A percentile compares a stretch with the other conserved stretches of the same genome.
Conservation (phyloP, 2,797 vertebrate genomes). For the Anas bahamensis region DNA sequence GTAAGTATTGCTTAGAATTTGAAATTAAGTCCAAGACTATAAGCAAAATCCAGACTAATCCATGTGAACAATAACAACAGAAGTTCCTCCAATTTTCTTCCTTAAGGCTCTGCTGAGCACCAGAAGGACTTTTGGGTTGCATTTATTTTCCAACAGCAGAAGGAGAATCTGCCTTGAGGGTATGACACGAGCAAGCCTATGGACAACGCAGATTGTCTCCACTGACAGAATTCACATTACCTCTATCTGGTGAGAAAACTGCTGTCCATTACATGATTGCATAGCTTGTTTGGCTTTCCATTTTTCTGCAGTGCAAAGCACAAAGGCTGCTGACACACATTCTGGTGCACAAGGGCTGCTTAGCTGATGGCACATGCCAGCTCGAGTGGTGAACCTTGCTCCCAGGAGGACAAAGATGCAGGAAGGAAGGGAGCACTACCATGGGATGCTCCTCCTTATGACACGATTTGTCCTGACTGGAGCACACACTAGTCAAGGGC, state of each 20-base stretch:
- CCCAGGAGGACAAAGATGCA: neutral
- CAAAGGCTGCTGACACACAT: neutral
- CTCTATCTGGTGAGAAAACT: neutral
- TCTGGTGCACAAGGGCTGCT: neutral
- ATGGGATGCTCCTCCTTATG: accelerated
- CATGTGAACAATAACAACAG: neutral
- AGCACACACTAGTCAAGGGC: accelerated
- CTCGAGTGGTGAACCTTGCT: accelerated
- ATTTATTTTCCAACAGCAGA: neutral
- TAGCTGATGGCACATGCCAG: neutral
- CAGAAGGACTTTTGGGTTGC: accelerated
- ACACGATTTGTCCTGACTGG: accelerated
- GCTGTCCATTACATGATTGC: accelerated
- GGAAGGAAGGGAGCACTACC: neutral
- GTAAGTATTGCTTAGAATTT: neutral
- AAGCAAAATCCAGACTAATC: neutral
- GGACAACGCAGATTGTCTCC: neutral
- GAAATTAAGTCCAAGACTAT: neutral
- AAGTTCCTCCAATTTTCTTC: neutral
- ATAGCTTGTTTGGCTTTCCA: neutral
- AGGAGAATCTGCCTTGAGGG: neutral
- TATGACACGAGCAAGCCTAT: accelerated
- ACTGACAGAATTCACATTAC: neutral
- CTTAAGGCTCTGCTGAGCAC: neutral
- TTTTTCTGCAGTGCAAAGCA: neutral